Evolutionary conservation across 2,113 vertebrate genomes (phyloP), one percentile per base, ranked within the genome.

Genomic region (Redunca redunca): DNA sequence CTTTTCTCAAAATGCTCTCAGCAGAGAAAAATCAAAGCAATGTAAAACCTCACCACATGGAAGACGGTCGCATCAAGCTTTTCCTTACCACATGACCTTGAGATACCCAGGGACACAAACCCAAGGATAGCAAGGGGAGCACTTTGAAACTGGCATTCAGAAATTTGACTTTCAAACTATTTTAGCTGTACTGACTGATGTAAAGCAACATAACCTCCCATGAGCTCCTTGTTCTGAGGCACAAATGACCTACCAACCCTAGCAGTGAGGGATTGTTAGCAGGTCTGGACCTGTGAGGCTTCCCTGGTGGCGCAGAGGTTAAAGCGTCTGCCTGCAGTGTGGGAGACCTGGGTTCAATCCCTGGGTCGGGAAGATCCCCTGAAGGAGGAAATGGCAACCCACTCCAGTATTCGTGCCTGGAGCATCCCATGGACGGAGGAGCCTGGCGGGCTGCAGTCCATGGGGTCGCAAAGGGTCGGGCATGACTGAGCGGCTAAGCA

Each of bases 1-100:
- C 17, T 40, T 60, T 88, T 60, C 26, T 86, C 26, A 82, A 86
- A 36, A 86, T 52, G 40, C 48, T 30, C 33, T 91, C 8, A 26
- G 60, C 30, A 88, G 52, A 94, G 93, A 94, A 90, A 85, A 78
- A 19, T 17, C 36, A 92, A 55, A 90, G 43, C 48, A 81, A 12
- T 0, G 1, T 58, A 50, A 83, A 55, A 52, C 11, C 40, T 57
- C 12, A 3, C 13, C 15, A 55, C 13, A 3, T 3, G 28, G 74
- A 81, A 50, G 48, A 94, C 26, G 19, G 26, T 33, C 48, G 26
- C 62, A 43, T 53, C 43, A 86, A 60, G 33, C 74, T 57, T 82
- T 58, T 9, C 16, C 25, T 78, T 46, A 67, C 71, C 21, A 7
- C 30, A 10, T 30, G 19, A 67, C 48, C 88, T 48, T 80, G 64